phyloP scores from a whole-genome alignment of 2,113 vertebrate genomes.

The Microcebus ravelobensis region DNA sequence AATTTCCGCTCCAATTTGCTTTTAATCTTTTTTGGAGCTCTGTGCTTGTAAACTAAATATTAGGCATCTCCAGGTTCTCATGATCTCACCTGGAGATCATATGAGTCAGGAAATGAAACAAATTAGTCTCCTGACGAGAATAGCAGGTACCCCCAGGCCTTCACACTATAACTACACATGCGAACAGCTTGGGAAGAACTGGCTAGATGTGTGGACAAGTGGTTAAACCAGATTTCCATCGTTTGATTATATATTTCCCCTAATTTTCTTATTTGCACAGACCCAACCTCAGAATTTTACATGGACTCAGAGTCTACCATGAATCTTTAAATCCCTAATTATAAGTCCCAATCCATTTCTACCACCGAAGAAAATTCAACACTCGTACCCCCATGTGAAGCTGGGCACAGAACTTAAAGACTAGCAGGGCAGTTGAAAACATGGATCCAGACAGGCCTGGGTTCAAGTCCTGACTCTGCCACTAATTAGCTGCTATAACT shows the following conservation, averaged over 20 bases:
- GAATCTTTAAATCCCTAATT: not conserved
- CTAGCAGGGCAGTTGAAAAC: not conserved
- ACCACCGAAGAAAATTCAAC: not conserved
- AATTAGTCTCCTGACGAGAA: constrained; percentile 19
- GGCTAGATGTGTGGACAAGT: not conserved
- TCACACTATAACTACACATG: not conserved
- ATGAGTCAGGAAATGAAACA: constrained; percentile 53
- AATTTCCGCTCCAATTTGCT: constrained; percentile 27
- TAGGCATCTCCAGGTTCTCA: constrained; percentile 8
- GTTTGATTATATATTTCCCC: not conserved
- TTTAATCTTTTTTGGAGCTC: not conserved
- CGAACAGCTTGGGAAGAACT: not conserved
- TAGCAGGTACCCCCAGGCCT: not conserved
- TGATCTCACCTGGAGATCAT: constrained; percentile 21
- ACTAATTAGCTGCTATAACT: not conserved
- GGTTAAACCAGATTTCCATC: not conserved
- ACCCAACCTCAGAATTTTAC: not conserved
- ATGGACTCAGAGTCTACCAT: not conserved
- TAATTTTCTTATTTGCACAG: not conserved
- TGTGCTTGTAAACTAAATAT: constrained; percentile 35
- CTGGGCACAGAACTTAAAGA: not conserved
- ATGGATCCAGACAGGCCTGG: not conserved
- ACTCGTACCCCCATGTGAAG: not conserved
- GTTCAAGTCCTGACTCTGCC: not conserved
- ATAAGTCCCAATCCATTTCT: not conserved